Evolutionary conservation across 23 tunicate genomes (phyloP), one percentile per base, ranked within the genome.

Genomic region (Diplosoma virens): DNA sequence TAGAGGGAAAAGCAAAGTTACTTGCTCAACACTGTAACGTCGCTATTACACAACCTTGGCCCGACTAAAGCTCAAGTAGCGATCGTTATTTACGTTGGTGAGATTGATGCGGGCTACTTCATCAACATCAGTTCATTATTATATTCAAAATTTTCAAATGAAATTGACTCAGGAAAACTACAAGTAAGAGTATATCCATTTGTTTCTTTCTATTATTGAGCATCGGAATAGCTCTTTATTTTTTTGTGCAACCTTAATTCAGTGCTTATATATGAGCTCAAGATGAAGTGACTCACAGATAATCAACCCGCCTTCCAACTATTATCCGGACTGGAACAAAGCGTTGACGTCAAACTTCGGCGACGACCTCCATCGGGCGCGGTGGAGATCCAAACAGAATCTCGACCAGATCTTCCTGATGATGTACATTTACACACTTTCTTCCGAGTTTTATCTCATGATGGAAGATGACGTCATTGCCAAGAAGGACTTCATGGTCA

Each of bases 331-430:
- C 37, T 84, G 89, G 89, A 37, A 78, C 0, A 0, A 47, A 45
- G 64, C 37, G 2, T 55, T 84, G n/a, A 61, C 65, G 3, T 30
- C 32, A n/a, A 73, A 66, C 33, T 84, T 84, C 31, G 78, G 71
- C 1, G 82, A 84, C 71, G 22, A 68, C 11, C 1, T 76, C 30
- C 61, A 77, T 14, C 37, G 89, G 68, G 79, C 77, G 1, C 77
- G 77, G 32, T 84, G 89, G 89, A 47, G 89, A 29, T 76, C 82
- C 0, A 84, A 84, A 41, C 89, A 84, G 32, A 84, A 84, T 53
- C 52, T 84, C 34, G 89, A 84, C 56, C 89, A 84, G 35, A 58
- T 84, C 18, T 84, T 84, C 48, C 75, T 84, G 24, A 84, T 84
- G 89, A 84, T 84, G 89, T 84, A 84, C 30, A 77, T 84, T 33